Conservation (phyloP, 2,113 vertebrate species). For the Zeus faber region DNA sequence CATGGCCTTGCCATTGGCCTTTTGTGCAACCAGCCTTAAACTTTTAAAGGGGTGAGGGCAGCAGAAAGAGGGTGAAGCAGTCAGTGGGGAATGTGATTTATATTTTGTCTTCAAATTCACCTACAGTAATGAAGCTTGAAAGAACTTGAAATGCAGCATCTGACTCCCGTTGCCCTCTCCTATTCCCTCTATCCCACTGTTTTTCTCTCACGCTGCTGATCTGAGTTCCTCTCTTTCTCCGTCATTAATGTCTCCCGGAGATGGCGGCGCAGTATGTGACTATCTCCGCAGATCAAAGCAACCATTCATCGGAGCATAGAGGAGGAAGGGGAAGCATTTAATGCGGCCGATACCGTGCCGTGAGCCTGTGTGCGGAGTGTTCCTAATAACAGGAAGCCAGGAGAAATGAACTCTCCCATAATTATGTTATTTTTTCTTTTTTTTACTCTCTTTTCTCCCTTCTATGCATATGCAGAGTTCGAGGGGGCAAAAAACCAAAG, state of each 20-base stretch:
- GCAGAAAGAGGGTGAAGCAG: too few relatives aligned
- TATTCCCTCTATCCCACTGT: too few relatives aligned
- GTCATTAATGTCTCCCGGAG: neutral
- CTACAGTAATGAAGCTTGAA: too few relatives aligned
- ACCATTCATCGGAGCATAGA: conserved; percentile 17
- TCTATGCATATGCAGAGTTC: conserved; percentile 34
- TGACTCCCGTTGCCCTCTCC: too few relatives aligned
- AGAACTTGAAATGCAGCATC: too few relatives aligned
- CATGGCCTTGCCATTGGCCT: too few relatives aligned
- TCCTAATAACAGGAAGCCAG: conserved; percentile 68
- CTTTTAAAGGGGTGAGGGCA: too few relatives aligned
- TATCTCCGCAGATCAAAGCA: conserved; percentile 55
- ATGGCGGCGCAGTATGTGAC: conserved; percentile 7
- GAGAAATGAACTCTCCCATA: conserved; percentile 62
- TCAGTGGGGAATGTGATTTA: too few relatives aligned
- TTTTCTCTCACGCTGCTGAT: too few relatives aligned
- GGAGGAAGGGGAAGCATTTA: conserved; percentile 53
- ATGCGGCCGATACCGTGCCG: conserved; percentile 52
- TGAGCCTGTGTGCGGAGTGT: conserved; percentile 52
- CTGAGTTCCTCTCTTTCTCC: neutral
- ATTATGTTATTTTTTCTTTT: conserved; percentile 44
- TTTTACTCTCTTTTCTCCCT: conserved; percentile 23
- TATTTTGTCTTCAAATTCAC: too few relatives aligned
- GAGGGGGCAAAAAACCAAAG: too few relatives aligned
- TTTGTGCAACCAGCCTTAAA: too few relatives aligned